Conservation (phyloP, 2,113 vertebrate genomes). For the Phylloscopus whistleri region DNA sequence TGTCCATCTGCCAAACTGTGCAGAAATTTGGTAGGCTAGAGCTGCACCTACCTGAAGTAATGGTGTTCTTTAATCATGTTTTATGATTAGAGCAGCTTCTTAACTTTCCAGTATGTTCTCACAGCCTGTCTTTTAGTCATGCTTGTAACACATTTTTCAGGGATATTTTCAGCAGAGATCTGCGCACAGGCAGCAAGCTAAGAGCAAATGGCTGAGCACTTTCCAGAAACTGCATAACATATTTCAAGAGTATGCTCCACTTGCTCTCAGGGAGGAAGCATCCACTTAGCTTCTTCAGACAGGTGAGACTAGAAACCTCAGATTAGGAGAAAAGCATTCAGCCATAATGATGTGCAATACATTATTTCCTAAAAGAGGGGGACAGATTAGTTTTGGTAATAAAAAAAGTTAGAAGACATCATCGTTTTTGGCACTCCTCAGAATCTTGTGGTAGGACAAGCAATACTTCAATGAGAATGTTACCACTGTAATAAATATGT, state of each 20-base stretch:
- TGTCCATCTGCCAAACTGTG: neutral
- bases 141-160: slow-evolving; percentile 48
- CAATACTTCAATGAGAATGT: neutral
- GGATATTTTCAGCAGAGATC: slow-evolving; percentile 63
- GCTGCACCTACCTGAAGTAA: neutral
- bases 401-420: neutral
- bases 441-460: neutral
- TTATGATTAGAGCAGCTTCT: neutral
- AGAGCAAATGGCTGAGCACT: slow-evolving; percentile 55
- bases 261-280: slow-evolving; percentile 35
- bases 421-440: neutral
- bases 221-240: slow-evolving; percentile 43
- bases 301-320: slow-evolving; percentile 27
- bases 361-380: neutral
- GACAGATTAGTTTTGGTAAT: neutral
- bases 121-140: neutral
- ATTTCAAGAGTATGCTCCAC: slow-evolving; percentile 33
- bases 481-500: neutral
- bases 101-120: neutral
- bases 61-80: neutral
- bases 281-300: slow-evolving; percentile 54
- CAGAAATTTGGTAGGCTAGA: neutral
- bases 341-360: neutral
- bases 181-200: slow-evolving; percentile 37
- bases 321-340: neutral